Evolutionary conservation across 2,888 invertebrate species (phyloP).

Genomic region (Epirrita christyi): DNA sequence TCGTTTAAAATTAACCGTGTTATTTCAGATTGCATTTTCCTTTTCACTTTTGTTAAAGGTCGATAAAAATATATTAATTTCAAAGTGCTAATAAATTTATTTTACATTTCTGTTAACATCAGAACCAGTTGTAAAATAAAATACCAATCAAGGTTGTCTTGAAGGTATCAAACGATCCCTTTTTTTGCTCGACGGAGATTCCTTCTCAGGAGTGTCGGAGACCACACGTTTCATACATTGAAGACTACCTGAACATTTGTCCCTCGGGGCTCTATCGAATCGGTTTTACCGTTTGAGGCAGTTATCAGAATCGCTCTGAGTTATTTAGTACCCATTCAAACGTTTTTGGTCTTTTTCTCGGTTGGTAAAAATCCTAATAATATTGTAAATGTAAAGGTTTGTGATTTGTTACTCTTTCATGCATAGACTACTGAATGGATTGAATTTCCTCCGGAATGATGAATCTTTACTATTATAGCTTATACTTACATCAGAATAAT

Average conservation of each 20-base stretch:
- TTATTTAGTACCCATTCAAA: slow-evolving; percentile 31
- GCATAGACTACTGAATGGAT: no score
- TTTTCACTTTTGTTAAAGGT: no score
- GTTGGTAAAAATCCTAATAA: slow-evolving; percentile 15
- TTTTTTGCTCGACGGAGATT: slow-evolving; percentile 29
- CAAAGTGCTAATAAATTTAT: background rate
- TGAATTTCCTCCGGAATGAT: no score
- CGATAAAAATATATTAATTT: no score
- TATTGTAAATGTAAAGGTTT: no score
- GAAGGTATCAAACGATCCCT: slow-evolving; percentile 17
- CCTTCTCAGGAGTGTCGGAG: slow-evolving; percentile 14
- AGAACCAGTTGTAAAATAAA: slow-evolving; percentile 21
- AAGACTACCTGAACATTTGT: slow-evolving; percentile 33
- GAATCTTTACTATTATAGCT: no score
- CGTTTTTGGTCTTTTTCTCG: slow-evolving; percentile 19
- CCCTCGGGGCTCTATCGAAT: slow-evolving; percentile 34
- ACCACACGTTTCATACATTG: slow-evolving; percentile 28
- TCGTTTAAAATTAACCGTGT: background rate
- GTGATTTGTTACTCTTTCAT: no score
- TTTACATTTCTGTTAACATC: slow-evolving; percentile 6
- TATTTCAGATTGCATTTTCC: no score
- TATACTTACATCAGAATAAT: no score
- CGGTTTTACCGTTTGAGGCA: slow-evolving; percentile 28
- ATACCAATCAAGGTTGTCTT: slow-evolving; percentile 28
- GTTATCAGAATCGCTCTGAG: slow-evolving; percentile 35